Evolutionary conservation across 2,797 vertebrate genomes (phyloP).

Genomic region (Rhodeus uyekii): DNA sequence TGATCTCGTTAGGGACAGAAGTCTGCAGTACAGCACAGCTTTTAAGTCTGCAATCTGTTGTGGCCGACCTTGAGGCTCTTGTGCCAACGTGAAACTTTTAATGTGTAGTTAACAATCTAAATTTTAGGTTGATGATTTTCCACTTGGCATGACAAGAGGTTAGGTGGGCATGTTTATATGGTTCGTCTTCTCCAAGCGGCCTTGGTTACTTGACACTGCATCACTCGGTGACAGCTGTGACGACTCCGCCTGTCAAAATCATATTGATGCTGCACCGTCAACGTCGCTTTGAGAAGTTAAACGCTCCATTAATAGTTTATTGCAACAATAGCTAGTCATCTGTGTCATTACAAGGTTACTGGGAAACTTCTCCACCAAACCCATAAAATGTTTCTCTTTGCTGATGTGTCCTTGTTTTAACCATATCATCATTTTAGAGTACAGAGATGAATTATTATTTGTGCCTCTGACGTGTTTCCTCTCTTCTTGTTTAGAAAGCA

Average conservation of each 20-base stretch:
- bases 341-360: constrained; percentile 38
- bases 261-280: constrained; percentile 27
- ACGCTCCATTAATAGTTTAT: constrained; percentile 39
- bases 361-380: constrained; percentile 7
- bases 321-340: constrained; percentile 36
- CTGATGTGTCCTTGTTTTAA: constrained; percentile 29
- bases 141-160: background rate
- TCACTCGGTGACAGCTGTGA: constrained; percentile 20
- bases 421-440: constrained; percentile 6
- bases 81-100: background rate
- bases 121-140: background rate
- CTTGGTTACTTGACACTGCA: constrained; percentile 30
- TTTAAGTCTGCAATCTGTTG: constrained; percentile 36
- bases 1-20: constrained; percentile 35
- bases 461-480: constrained; percentile 63
- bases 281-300: constrained; percentile 26
- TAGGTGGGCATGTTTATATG: background rate
- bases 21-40: constrained; percentile 11
- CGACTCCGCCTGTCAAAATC: constrained; percentile 35
- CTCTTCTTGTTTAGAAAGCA: constrained; percentile 83
- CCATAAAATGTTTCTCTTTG: constrained; percentile 26
- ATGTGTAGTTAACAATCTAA: background rate
- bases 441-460: background rate
- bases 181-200: constrained; percentile 8
- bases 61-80: background rate